These are phyloP conservation scores for Sarcophilus harrisii DNA, from an alignment of 2,797 vertebrate species.

Conservation along the genomic window DNA sequence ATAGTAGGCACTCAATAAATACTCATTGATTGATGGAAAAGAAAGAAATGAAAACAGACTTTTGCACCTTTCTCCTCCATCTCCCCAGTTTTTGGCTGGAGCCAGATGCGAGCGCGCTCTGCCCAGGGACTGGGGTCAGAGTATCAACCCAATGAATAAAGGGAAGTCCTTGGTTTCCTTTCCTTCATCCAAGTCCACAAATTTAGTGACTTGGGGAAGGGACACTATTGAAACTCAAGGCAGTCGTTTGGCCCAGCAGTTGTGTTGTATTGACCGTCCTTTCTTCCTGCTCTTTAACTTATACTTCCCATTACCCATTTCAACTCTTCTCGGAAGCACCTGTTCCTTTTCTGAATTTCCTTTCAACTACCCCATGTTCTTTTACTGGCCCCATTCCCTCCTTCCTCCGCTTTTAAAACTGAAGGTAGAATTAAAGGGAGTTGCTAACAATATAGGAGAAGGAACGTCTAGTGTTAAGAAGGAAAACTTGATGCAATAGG, in stretches of 20 bases:
- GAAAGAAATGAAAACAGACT: not conserved
- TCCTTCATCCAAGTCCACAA: fast-evolving
- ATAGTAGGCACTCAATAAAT: not conserved
- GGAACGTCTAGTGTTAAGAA: not conserved
- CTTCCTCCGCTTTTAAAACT: not conserved
- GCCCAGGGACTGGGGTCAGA: too few relatives aligned
- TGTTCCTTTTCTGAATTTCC: slow-evolving; percentile 86
- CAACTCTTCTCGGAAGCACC: slow-evolving; percentile 82
- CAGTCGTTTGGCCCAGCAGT: not conserved
- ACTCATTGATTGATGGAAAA: not conserved
- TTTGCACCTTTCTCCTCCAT: not conserved
- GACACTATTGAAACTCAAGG: not conserved
- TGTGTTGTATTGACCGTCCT: not conserved
- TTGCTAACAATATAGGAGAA: not conserved
- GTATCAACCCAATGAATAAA: not conserved
- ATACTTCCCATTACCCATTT: slow-evolving; percentile 7
- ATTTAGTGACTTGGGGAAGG: not conserved
- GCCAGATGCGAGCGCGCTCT: too few relatives aligned
- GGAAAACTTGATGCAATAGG: not conserved
- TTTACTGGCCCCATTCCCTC: slow-evolving; percentile 63
- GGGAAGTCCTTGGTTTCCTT: not conserved
- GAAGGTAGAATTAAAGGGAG: not conserved
- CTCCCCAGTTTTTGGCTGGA: not conserved
- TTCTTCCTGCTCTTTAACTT: slow-evolving; percentile 54
- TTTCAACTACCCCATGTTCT: slow-evolving; percentile 82